Evolutionary conservation across 2,113 vertebrate species (phyloP).

Genomic region (Lepus americanus): DNA sequence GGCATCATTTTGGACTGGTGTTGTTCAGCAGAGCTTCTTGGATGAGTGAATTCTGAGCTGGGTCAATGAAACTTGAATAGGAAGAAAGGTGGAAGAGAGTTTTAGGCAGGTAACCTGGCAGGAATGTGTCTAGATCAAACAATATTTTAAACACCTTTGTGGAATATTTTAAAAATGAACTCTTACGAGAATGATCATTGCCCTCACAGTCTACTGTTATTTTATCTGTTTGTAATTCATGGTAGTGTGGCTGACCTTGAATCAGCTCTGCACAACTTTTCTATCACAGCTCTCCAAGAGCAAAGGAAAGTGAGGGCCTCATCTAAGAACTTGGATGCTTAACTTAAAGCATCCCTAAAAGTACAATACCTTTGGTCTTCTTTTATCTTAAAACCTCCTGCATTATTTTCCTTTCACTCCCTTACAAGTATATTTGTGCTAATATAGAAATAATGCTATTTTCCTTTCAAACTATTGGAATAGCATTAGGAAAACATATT

Average conservation of each 20-base stretch:
- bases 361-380: not conserved
- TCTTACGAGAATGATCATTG: not conserved
- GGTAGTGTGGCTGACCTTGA: not conserved
- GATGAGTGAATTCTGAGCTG: not conserved
- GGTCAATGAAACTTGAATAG: not conserved
- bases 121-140: not conserved
- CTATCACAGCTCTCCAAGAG: not conserved
- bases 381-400: slow-evolving; percentile 37
- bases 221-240: not conserved
- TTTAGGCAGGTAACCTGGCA: not conserved
- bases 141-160: not conserved
- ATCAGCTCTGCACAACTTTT: not conserved
- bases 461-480: not conserved
- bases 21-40: not conserved
- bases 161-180: not conserved
- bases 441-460: not conserved
- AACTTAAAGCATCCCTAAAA: not conserved
- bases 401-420: not conserved
- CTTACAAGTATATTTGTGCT: not conserved
- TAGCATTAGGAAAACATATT: not conserved
- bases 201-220: not conserved
- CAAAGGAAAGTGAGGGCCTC: not conserved
- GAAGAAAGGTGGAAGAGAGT: not conserved
- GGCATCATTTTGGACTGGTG: not conserved
- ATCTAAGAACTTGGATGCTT: not conserved